phyloP scores from a whole-genome alignment of 2,113 vertebrate genomes.

The Platichthys flesus region DNA sequence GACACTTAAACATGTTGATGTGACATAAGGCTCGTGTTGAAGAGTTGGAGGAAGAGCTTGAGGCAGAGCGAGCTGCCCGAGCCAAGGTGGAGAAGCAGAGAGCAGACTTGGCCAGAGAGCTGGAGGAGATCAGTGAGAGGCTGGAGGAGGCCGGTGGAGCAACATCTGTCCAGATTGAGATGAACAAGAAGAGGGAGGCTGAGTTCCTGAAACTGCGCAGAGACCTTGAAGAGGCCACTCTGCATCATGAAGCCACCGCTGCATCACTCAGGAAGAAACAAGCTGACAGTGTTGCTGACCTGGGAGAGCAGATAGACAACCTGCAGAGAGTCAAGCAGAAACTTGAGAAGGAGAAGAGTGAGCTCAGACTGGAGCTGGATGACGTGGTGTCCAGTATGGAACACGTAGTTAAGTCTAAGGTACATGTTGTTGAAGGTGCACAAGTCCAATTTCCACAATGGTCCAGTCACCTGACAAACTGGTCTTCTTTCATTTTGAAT shows the following conservation, averaged over 20 bases:
- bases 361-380: conserved; percentile 88
- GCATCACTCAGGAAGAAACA: conserved; percentile 89
- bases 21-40: conserved; percentile 75
- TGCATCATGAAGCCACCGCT: conserved; percentile 83
- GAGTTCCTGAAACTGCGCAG: conserved; percentile 82
- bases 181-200: conserved; percentile 84
- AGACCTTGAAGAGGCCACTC: conserved; percentile 84
- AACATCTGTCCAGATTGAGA: conserved; percentile 81
- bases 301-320: conserved; percentile 90
- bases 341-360: conserved; percentile 93
- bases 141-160: conserved; percentile 85
- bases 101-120: conserved; percentile 80
- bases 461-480: too few species aligned
- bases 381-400: conserved; percentile 90
- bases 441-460: neutral
- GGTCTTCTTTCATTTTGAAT: too few species aligned
- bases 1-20: neutral
- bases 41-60: conserved; percentile 79
- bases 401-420: conserved; percentile 87
- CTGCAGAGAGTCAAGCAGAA: conserved; percentile 91
- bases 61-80: conserved; percentile 82
- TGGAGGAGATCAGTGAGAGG: conserved; percentile 84
- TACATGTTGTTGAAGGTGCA: conserved; percentile 30
- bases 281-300: conserved; percentile 86
- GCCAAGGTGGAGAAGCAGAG: conserved; percentile 85